Percentiles rank a stretch among this genome's conserved stretches.
Conservation (phyloP, 2,888 invertebrate species). For the Eristalis arbustorum region DNA sequence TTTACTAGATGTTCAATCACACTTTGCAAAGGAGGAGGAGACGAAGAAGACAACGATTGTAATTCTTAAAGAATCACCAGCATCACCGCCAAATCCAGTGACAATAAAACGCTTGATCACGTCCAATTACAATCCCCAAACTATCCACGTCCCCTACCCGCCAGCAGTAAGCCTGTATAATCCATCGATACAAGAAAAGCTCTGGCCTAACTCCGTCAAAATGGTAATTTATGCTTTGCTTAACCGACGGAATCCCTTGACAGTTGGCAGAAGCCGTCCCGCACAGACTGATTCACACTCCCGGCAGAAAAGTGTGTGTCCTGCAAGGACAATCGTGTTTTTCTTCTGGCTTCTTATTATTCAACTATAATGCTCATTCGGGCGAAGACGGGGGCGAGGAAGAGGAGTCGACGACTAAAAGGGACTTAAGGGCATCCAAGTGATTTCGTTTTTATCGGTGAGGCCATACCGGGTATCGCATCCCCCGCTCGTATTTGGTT, state of each 20-base stretch:
- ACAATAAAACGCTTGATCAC: conserved; percentile 28
- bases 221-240: conserved; percentile 52
- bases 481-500: conserved; percentile 6
- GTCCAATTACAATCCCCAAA: conserved; percentile 20
- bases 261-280: conserved; percentile 4
- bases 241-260: conserved; percentile 34
- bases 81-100: conserved; percentile 10
- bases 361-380: conserved; percentile 28
- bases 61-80: neutral
- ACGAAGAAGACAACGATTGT: neutral
- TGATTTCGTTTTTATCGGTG: conserved; percentile 25
- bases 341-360: conserved; percentile 13
- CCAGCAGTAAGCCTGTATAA: conserved; percentile 26
- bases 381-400: neutral
- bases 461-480: neutral
- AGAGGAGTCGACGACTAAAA: neutral
- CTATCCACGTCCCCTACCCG: neutral
- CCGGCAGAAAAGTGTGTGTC: neutral
- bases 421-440: conserved; percentile 20
- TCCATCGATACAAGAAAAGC: conserved; percentile 18
- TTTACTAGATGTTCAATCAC: no score
- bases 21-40: no score
- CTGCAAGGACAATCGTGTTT: neutral
- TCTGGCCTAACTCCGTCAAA: conserved; percentile 26
- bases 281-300: neutral